A percentile compares a stretch with the other conserved stretches of the same genome.
phyloP scores from a whole-genome alignment of 2,797 vertebrate species.

The Chromis chromis region DNA sequence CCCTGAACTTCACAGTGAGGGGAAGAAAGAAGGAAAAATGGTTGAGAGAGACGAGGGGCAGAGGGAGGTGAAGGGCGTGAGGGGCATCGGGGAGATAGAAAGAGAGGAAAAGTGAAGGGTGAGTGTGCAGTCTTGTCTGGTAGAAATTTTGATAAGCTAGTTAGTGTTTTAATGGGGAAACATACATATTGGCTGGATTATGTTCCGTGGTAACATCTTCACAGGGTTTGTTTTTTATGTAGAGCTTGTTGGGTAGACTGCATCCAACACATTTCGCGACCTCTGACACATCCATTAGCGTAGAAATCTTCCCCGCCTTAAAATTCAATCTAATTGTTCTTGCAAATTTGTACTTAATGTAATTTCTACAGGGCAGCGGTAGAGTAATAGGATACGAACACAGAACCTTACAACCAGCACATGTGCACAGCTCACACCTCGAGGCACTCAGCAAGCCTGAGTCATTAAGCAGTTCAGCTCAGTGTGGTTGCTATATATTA shows the following conservation, averaged over 20 bases:
- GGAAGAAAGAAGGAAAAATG: slow-evolving; percentile 14
- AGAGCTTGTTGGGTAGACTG: too few relatives aligned
- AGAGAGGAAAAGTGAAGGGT: background rate
- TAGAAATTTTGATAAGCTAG: slow-evolving; percentile 1
- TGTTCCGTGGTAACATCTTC: background rate
- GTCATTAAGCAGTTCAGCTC: background rate
- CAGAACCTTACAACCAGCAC: too few relatives aligned
- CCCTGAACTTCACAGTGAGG: slow-evolving; percentile 52
- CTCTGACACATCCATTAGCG: too few relatives aligned
- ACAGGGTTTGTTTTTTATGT: too few relatives aligned
- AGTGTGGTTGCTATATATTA: background rate
- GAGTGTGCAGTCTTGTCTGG: background rate
- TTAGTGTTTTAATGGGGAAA: slow-evolving; percentile 1
- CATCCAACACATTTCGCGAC: too few relatives aligned
- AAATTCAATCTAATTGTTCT: too few relatives aligned
- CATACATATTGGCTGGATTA: background rate
- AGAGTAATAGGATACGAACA: too few relatives aligned
- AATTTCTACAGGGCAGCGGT: too few relatives aligned
- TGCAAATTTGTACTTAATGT: too few relatives aligned
- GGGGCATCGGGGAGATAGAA: slow-evolving; percentile 8
- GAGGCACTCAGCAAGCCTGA: too few relatives aligned
- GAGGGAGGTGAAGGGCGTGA: slow-evolving; percentile 19
- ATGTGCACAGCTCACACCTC: too few relatives aligned
- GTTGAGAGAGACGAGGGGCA: slow-evolving; percentile 4
- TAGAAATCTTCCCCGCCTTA: too few relatives aligned